phyloP scores from a whole-genome alignment of 2,888 invertebrate genomes.

The Ochlodes sylvanus region DNA sequence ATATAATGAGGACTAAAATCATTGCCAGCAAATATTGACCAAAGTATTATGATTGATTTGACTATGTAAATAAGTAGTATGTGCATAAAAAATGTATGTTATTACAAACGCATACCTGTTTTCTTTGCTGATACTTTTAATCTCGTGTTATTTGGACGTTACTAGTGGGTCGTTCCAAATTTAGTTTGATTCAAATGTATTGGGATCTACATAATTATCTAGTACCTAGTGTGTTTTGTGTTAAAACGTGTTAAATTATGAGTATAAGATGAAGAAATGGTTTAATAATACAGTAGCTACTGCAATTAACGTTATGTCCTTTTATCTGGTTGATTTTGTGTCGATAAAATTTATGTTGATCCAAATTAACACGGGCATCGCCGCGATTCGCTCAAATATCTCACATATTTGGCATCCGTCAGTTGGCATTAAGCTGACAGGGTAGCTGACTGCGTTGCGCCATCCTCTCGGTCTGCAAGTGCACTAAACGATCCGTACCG shows the following conservation, averaged over 20 bases:
- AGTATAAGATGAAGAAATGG: too few species aligned
- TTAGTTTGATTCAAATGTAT: too few species aligned
- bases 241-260: too few species aligned
- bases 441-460: slow-evolving; percentile 52
- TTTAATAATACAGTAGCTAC: too few species aligned
- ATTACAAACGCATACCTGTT: too few species aligned
- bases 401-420: slow-evolving; percentile 60
- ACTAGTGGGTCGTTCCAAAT: too few species aligned
- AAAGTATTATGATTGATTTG: not conserved
- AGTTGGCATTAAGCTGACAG: slow-evolving; percentile 61
- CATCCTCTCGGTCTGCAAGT: slow-evolving; percentile 49
- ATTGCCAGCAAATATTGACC: not conserved
- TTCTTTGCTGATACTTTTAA: too few species aligned
- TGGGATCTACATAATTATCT: too few species aligned
- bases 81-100: too few species aligned
- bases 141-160: too few species aligned
- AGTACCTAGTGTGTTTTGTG: too few species aligned
- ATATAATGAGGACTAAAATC: slow-evolving; percentile 2
- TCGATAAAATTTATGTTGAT: slow-evolving; percentile 1
- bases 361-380: slow-evolving; percentile 1
- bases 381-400: slow-evolving; percentile 15
- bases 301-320: not conserved
- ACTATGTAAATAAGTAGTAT: too few species aligned
- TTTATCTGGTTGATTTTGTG: not conserved
- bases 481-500: slow-evolving; percentile 45